These are phyloP conservation scores for Nomada ruficornis DNA, from an alignment of 2,888 invertebrate genomes.

Conservation along the genomic window DNA sequence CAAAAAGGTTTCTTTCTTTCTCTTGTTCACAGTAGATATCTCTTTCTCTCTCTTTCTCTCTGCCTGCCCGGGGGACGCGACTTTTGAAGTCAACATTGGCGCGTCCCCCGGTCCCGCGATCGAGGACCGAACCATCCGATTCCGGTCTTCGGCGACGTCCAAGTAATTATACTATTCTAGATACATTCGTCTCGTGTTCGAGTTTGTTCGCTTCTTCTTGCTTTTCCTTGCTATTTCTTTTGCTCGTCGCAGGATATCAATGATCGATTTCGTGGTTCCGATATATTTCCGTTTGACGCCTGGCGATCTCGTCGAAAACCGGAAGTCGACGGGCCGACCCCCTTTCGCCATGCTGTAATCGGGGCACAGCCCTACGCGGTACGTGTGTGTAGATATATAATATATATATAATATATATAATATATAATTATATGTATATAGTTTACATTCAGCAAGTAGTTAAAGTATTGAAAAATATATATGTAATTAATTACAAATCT, in stretches of 20 bases:
- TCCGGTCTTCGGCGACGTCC: slow-evolving; percentile 27
- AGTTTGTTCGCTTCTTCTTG: not conserved
- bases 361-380: slow-evolving; percentile 59
- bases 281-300: not conserved
- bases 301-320: slow-evolving; percentile 3
- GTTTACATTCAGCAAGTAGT: slow-evolving; percentile 83
- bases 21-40: slow-evolving; percentile 33
- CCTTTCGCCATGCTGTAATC: slow-evolving; percentile 43
- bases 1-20: slow-evolving; percentile 69
- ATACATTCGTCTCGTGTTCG: not conserved
- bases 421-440: slow-evolving; percentile 76
- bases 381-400: slow-evolving; percentile 68
- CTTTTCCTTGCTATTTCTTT: not conserved
- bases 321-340: slow-evolving; percentile 18
- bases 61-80: slow-evolving; percentile 14
- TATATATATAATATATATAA: slow-evolving; percentile 69
- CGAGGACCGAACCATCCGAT: slow-evolving; percentile 38
- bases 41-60: slow-evolving; percentile 25
- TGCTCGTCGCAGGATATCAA: not conserved
- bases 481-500: slow-evolving; percentile 83
- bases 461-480: slow-evolving; percentile 84
- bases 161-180: slow-evolving; percentile 10
- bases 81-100: slow-evolving; percentile 16
- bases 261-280: not conserved
- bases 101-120: slow-evolving; percentile 40